Evolutionary conservation across 2,797 vertebrate genomes (phyloP), one percentile per base, ranked within the genome.

Genomic region (Potorous gilbertii): DNA sequence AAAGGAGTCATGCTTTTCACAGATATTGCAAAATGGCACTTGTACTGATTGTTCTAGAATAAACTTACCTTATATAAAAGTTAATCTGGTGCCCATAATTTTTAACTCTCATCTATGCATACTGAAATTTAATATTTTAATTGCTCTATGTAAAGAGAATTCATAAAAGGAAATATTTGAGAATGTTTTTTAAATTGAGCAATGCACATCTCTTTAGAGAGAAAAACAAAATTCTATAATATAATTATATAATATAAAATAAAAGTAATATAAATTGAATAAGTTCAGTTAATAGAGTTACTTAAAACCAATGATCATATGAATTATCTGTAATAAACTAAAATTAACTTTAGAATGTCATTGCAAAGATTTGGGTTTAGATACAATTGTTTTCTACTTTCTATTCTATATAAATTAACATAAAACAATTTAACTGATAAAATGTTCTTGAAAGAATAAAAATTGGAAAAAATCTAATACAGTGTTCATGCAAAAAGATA

Each of bases 81-180:
- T 55, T 94, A 94, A 34, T 96, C 21, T 92, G 90, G 46, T 95
- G 89, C 66, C 57, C 91, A 52, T 54, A 46, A 14, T 92, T 59
- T 56, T 50, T 93, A 66, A 92, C 54, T 92, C 74, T 14, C 40
- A 0, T 59, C n/a, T 95, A 66, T 93, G 52, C 56, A 92, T 57
- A 34, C n/a, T 91, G 94, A 93, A 95, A 55, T 95, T 21, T 91
- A 28, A 34, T 90, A 50, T 13, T 95, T 94, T 57, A 95, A 31
- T 92, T 87, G 62, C 54, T 97, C 3, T 40, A 6, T 66, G 34
- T 55, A 14, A 5, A 31, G 24, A 94, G 27, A 95, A 2, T 92
- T 96, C 50, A 91, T 94, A 95, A 95, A 14, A 66, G 18, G 12
- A 57, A 55, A 46, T 93, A 92, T 92, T 96, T 90, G 46, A 91